phyloP scores from a whole-genome alignment of 1,140 invertebrate genomes.

The Stenopsyche tienmushanensis region DNA sequence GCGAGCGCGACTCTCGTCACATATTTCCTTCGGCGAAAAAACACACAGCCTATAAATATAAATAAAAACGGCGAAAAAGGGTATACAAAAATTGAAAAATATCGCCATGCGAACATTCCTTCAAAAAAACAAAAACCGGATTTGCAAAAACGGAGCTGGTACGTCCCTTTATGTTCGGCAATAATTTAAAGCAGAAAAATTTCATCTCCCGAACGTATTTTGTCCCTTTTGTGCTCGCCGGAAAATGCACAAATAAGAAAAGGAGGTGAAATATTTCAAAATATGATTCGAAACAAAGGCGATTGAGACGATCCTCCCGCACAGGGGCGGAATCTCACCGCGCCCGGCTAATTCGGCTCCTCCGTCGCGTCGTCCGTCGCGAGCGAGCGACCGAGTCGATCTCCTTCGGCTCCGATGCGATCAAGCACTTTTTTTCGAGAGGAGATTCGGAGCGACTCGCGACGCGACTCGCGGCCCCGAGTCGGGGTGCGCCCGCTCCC shows the following conservation, averaged over 20 bases:
- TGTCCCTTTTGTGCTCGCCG: neutral
- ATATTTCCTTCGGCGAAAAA: conserved; percentile 40
- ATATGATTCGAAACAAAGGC: conserved; percentile 38
- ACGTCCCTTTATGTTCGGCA: conserved; percentile 19
- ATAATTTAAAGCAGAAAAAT: conserved; percentile 26
- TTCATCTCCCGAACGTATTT: neutral
- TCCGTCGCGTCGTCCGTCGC: no score
- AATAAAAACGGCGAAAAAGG: conserved; percentile 39
- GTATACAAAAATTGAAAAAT: conserved; percentile 38
- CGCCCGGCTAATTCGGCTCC: neutral
- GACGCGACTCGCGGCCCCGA: no score
- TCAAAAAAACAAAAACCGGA: conserved; percentile 38
- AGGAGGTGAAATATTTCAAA: conserved; percentile 21
- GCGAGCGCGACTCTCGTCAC: conserved; percentile 40
- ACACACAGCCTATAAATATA: conserved; percentile 38
- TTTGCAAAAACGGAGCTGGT: conserved; percentile 34
- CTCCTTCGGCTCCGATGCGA: no score
- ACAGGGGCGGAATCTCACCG: conserved; percentile 12
- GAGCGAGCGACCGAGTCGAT: no score
- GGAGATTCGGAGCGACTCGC: no score
- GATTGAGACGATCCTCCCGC: conserved; percentile 23
- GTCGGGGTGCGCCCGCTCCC: no score
- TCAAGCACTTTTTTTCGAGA: no score
- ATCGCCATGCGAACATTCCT: conserved; percentile 38
- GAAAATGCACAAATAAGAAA: neutral